A percentile compares a stretch with the other conserved stretches of the same genome.
Evolutionary conservation across 2,797 vertebrate species (phyloP).

Genomic region (Notolepis coatsorum): DNA sequence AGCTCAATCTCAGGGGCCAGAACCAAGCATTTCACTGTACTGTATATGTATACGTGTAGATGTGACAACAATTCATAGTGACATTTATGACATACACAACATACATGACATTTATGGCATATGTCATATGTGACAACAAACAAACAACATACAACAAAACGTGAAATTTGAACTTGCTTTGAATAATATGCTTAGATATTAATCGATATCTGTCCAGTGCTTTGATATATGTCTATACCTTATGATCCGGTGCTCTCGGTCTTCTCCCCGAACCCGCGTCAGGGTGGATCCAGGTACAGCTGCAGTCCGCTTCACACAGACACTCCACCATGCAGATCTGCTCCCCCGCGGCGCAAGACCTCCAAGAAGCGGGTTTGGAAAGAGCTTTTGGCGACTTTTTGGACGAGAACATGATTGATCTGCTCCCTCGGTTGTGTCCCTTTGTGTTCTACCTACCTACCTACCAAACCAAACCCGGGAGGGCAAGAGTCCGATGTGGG

Average conservation of each 20-base stretch:
- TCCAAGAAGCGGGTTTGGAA: slow-evolving; percentile 21
- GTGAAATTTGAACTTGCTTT: no score
- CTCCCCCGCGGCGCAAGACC: slow-evolving; percentile 37
- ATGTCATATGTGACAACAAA: no score
- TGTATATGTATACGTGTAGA: no score
- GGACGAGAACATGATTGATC: slow-evolving; percentile 58
- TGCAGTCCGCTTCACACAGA: slow-evolving; percentile 23
- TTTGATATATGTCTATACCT: slow-evolving; percentile 1
- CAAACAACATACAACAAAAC: no score
- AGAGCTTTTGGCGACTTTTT: slow-evolving; percentile 47
- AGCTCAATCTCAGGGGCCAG: no score
- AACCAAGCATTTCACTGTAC: no score
- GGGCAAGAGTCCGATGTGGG: slow-evolving; percentile 59
- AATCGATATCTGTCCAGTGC: not conserved
- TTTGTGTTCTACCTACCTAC: slow-evolving; percentile 10
- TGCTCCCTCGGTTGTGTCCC: not conserved
- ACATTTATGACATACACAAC: no score
- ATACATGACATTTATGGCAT: no score
- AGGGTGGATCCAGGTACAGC: slow-evolving; percentile 23
- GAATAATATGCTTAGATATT: no score
- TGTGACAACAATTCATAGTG: no score
- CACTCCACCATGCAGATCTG: slow-evolving; percentile 73
- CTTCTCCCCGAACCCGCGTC: no score
- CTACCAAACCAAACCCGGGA: not conserved
- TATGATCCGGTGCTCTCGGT: not conserved